Conservation (phyloP, 2,113 vertebrate species). For the Rattus rattus region DNA sequence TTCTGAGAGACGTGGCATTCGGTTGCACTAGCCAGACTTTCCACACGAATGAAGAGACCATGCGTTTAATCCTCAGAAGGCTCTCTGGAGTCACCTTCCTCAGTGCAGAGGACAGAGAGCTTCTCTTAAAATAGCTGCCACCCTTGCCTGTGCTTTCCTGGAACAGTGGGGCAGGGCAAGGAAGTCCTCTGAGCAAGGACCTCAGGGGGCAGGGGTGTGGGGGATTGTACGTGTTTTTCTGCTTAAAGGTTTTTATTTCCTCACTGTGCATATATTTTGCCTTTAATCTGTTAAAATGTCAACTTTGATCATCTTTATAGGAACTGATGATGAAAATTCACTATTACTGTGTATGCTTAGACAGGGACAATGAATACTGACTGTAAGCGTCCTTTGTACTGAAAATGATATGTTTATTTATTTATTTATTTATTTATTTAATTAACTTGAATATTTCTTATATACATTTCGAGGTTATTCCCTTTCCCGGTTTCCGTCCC, state of each 20-base stretch:
- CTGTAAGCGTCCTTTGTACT: background rate
- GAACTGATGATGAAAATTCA: background rate
- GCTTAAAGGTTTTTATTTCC: slow-evolving; percentile 31
- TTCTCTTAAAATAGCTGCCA: background rate
- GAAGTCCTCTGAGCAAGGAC: background rate
- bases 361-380: slow-evolving; percentile 49
- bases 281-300: slow-evolving; percentile 59
- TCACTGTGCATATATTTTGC: slow-evolving; percentile 60
- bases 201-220: background rate
- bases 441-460: too few relatives aligned
- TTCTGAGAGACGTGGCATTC: background rate
- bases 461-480: too few relatives aligned
- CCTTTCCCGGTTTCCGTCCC: too few relatives aligned
- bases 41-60: too few relatives aligned
- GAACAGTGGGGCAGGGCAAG: background rate
- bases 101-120: background rate
- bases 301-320: slow-evolving; percentile 40
- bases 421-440: too few relatives aligned
- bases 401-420: too few relatives aligned
- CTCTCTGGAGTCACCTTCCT: background rate
- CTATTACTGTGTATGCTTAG: background rate
- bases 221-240: slow-evolving; percentile 12
- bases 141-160: background rate
- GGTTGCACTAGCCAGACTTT: background rate
- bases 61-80: too few relatives aligned